Base-by-base conservation (phyloP, 2,113 vertebrate genomes). In the Indicator indicator region DNA sequence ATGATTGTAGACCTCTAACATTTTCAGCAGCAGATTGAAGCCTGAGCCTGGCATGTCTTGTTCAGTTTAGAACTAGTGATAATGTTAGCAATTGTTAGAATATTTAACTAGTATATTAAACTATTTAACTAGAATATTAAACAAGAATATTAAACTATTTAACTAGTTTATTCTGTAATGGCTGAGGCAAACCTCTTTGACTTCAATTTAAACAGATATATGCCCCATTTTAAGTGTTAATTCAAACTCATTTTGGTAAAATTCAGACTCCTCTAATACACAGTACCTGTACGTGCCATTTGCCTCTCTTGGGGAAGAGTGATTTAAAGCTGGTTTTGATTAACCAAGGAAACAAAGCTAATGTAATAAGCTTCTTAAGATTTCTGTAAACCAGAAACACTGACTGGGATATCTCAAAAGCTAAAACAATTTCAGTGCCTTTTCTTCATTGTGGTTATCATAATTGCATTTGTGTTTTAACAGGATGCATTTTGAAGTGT, bases 321-420 rank as follows among this genome's bases (percentile, higher is more conserved):
- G 65, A 86, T 74, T 95, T 94, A 85, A 74, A 89, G 72, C 79
- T 80, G 89, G 74, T 89, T 88, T 93, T 86, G 8, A 73, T 91
- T 85, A 94, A 81, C 85, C 16, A 42, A 55, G 46, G 83, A 72
- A 89, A 86, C 30, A 60, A n/a, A 89, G 54, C 48, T 83, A 78
- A 86, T 65, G 33, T n/a, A 95, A 71, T 74, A 95, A 95, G 32
- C 52, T 21, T 33, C 87, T 75, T 76, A 27, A 44, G 80, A 78
- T 80, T 95, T 90, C 83, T 76, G 40, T 83, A 92, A 96, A 73
- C 73, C 54, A 55, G 71, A 83, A 97, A 83, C 48, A 71, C 63
- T 18, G 48, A 72, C 54, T 36, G 65, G 63, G 71, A 70, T 75
- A 89, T 95, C 91, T 93, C 85, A 91, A 69, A 73, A 2, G 24